Conservation (phyloP, 2,113 vertebrate genomes). For the Sterrhoptilus dennistouni region DNA sequence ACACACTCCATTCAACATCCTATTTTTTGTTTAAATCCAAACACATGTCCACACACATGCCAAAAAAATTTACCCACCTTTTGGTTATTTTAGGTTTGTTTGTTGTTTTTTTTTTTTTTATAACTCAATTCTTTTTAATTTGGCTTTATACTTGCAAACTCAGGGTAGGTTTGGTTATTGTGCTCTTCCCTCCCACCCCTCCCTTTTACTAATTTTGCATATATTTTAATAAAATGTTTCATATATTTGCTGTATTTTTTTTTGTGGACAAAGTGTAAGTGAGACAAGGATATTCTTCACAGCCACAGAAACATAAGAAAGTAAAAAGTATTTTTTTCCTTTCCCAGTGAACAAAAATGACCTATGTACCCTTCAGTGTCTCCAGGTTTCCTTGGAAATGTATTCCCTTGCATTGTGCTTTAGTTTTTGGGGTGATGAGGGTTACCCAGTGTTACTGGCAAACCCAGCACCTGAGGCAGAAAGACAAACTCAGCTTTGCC, state of each 20-base stretch:
- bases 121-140: not conserved
- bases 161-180: not conserved
- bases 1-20: not conserved
- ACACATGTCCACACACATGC: not conserved
- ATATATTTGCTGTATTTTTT: not conserved
- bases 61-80: not conserved
- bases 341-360: not conserved
- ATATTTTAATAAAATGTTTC: not conserved
- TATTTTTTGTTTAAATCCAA: not conserved
- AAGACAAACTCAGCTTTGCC: not conserved
- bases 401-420: constrained; percentile 5
- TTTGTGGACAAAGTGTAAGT: not conserved
- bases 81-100: not conserved
- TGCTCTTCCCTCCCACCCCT: not conserved
- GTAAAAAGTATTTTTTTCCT: not conserved
- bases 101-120: not conserved
- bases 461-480: not conserved
- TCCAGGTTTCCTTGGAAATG: not conserved
- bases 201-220: not conserved
- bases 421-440: not conserved
- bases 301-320: not conserved
- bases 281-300: not conserved
- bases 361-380: not conserved
- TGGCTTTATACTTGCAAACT: not conserved
- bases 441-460: not conserved